A percentile compares a stretch with the other conserved stretches of the same genome.
Evolutionary conservation across 2,888 invertebrate genomes (phyloP).

Genomic region (Rhingia campestris): DNA sequence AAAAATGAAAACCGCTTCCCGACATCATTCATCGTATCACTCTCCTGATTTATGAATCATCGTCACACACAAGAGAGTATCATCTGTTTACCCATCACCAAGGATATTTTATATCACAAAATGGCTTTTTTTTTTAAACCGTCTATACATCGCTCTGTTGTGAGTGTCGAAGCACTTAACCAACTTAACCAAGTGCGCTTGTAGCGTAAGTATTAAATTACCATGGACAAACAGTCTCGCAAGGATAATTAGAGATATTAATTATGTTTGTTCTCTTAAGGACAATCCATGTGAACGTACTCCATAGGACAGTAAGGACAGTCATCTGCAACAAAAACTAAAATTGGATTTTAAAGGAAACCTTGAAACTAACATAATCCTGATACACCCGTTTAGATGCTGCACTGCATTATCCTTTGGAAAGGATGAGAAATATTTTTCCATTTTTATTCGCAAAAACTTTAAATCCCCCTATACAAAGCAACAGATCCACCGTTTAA

Average conservation of each 20-base stretch:
- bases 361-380: background rate
- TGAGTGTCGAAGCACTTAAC: background rate
- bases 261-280: conserved; percentile 9
- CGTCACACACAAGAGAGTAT: background rate
- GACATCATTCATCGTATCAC: background rate
- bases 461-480: background rate
- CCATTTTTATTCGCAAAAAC: background rate
- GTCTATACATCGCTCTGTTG: background rate
- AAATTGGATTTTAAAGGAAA: too few relatives aligned
- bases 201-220: conserved; percentile 18
- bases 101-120: conserved; percentile 22
- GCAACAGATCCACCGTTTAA: background rate
- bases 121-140: background rate
- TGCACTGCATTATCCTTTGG: conserved; percentile 9
- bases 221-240: background rate
- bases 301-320: too few relatives aligned
- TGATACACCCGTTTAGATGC: background rate
- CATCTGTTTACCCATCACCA: conserved; percentile 2
- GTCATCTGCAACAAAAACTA: too few relatives aligned
- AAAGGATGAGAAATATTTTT: background rate
- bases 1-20: background rate
- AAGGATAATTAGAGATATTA: conserved; percentile 29
- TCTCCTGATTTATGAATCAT: conserved; percentile 36
- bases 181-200: background rate
- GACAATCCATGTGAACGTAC: background rate